Percentiles rank a stretch among this genome's conserved stretches.
Evolutionary conservation across 2,797 vertebrate species (phyloP).

Genomic region (Artibeus jamaicensis): DNA sequence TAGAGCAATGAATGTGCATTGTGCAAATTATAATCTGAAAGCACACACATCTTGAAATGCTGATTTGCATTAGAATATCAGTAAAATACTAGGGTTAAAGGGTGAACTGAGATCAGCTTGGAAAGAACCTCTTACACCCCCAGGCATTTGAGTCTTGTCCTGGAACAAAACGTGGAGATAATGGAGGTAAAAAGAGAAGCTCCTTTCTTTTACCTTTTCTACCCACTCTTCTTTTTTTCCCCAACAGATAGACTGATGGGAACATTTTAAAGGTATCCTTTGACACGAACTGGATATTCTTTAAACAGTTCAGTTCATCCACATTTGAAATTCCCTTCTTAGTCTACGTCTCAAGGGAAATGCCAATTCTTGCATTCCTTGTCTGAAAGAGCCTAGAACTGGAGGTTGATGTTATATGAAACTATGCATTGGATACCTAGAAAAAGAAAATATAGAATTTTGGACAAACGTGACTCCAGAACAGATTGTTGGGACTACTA

Average conservation of each 20-base stretch:
- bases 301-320: slow-evolving; percentile 24
- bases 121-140: not conserved
- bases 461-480: not conserved
- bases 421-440: not conserved
- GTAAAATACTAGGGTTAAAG: not conserved
- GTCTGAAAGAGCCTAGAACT: not conserved
- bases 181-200: not conserved
- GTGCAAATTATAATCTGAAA: not conserved
- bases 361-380: not conserved
- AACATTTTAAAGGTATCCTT: slow-evolving; percentile 18
- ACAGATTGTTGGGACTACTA: not conserved
- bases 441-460: not conserved
- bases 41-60: not conserved
- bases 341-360: not conserved
- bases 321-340: slow-evolving; percentile 28
- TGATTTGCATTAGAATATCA: not conserved
- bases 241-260: not conserved
- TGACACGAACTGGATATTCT: not conserved
- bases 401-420: not conserved
- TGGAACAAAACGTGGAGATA: not conserved
- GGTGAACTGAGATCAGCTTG: not conserved
- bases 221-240: not conserved
- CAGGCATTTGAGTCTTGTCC: not conserved
- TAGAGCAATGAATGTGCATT: not conserved
- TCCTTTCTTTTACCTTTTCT: not conserved